These are phyloP conservation scores for Drosophila falleni DNA, from an alignment of 2,888 invertebrate genomes.

Conservation along the genomic window DNA sequence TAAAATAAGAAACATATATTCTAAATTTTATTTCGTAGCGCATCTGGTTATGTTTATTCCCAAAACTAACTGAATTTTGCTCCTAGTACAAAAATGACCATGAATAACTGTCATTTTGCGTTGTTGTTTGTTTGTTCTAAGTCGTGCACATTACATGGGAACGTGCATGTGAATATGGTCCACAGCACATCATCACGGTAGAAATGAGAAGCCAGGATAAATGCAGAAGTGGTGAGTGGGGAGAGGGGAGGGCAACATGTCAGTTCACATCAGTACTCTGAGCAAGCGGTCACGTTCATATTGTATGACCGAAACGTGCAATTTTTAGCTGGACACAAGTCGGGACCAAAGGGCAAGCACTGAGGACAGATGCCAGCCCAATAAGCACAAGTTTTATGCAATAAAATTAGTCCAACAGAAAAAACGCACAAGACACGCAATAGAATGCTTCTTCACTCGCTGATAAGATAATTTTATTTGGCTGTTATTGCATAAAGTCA, in stretches of 20 bases:
- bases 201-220: not conserved
- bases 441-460: slow-evolving; percentile 57
- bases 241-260: slow-evolving; percentile 12
- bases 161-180: slow-evolving; percentile 54
- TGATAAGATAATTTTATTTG: slow-evolving; percentile 82
- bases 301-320: slow-evolving; percentile 79
- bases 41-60: slow-evolving; percentile 14
- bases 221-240: not conserved
- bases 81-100: slow-evolving; percentile 62
- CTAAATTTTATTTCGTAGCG: slow-evolving; percentile 29
- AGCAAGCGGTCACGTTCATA: slow-evolving; percentile 76
- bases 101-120: slow-evolving; percentile 71
- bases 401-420: slow-evolving; percentile 69
- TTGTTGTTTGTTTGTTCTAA: slow-evolving; percentile 51
- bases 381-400: slow-evolving; percentile 79
- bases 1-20: not conserved
- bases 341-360: slow-evolving; percentile 12
- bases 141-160: slow-evolving; percentile 68
- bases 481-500: slow-evolving; percentile 82
- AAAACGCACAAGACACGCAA: slow-evolving; percentile 45
- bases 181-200: slow-evolving; percentile 42
- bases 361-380: slow-evolving; percentile 52
- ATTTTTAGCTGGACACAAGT: slow-evolving; percentile 57
- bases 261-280: slow-evolving; percentile 51
- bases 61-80: slow-evolving; percentile 17